Base-by-base conservation (phyloP, 2,888 invertebrate species). In the Hymenopus coronatus region DNA sequence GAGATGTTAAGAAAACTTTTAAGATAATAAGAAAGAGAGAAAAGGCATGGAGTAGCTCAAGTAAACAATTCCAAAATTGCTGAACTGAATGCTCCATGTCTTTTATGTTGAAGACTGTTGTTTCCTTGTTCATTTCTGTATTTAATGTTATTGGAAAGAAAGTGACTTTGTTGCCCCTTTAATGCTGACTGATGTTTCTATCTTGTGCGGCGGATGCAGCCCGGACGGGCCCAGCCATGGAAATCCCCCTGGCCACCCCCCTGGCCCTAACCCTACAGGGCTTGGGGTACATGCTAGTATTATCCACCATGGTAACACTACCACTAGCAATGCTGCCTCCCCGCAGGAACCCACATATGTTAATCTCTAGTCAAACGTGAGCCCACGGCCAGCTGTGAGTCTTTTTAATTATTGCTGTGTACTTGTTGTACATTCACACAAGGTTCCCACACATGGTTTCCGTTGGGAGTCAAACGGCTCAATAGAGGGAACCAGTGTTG, bases 301-400 rank as follows among this genome's bases (percentile, higher is more conserved):
- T 82, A 90, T 90, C 89, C 91, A 91, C 88, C 89, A 90, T 88
- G 94, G 95, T 91, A 95, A 95, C 93, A 95, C 96, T 92, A 96
- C 96, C 91, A 92, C 93, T 91, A 92, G 93, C 91, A 93, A 93
- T 92, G 92, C 93, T 92, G 93, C 94, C 92, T 94, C 94, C 92
- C 93, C 94, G 92, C 97, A 97, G 94, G 97, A 97, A 94, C 98
- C 98, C 92, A 98, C 98, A 92, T 98, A 98, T 95, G 98, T 98
- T 94, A 98, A 98, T 96, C 97, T 98, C 95, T 97, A 97, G 96
- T 96, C 95, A 94, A 94, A 94, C 89, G 89, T 90, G 90, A 90
- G 90, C 89, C 89, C 87, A 87, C 87, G 89, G 89, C 89, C 89
- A 89, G 83, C 89, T 89, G 89, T 89, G 89, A 89, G 89, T 89